Percentiles rank a stretch among this genome's conserved stretches.
phyloP scores from a whole-genome alignment of 2,797 vertebrate genomes.

The Tauraco hartlaubi region DNA sequence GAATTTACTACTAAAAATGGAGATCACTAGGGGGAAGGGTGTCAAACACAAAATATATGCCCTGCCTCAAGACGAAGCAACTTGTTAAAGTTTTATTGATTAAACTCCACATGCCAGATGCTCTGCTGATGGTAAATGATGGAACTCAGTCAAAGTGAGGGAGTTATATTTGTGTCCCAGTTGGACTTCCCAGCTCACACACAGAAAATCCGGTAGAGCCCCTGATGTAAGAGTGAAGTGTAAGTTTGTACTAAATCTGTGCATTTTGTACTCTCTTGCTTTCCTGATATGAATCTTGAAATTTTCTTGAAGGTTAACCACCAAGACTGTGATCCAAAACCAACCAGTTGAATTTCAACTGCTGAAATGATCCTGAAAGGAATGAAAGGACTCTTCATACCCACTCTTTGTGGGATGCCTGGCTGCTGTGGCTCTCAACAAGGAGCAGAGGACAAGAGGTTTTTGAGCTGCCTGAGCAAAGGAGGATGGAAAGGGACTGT shows the following conservation, averaged over 20 bases:
- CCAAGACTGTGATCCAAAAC: neutral
- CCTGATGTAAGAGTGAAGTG: neutral
- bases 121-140: neutral
- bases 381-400: neutral
- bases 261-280: neutral
- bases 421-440: neutral
- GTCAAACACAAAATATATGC: constrained; percentile 5
- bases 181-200: neutral
- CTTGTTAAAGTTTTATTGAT: constrained; percentile 27
- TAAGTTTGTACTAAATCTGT: neutral
- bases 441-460: neutral
- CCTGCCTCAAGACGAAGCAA: neutral
- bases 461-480: neutral
- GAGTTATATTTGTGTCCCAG: neutral
- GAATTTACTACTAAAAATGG: constrained; percentile 42
- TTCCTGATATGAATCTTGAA: neutral
- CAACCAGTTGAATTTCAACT: neutral
- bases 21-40: neutral
- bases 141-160: neutral
- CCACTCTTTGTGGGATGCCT: fast-evolving
- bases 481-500: neutral
- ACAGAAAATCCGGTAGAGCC: neutral
- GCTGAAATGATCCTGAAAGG: neutral
- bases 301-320: neutral
- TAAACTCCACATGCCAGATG: neutral